Evolutionary conservation across 2,797 vertebrate species (phyloP).

Genomic region (Liparis tanakae): DNA sequence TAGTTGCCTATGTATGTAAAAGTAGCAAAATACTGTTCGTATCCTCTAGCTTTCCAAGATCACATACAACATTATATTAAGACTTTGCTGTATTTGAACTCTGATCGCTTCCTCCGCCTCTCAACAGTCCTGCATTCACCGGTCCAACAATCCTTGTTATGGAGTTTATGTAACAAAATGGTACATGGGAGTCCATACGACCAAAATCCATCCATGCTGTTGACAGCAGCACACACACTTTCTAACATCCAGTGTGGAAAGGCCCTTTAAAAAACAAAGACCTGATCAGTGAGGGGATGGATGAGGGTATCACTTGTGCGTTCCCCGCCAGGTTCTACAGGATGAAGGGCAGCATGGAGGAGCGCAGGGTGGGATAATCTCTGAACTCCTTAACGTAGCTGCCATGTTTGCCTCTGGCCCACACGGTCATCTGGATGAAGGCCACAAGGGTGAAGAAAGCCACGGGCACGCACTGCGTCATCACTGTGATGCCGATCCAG

Average conservation of each 20-base stretch:
- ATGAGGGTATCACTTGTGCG: slow-evolving; percentile 17
- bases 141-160: slow-evolving; percentile 31
- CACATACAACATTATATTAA: slow-evolving; percentile 69
- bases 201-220: slow-evolving; percentile 32
- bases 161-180: slow-evolving; percentile 22
- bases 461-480: slow-evolving; percentile 95
- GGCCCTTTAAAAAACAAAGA: neutral
- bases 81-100: slow-evolving; percentile 69
- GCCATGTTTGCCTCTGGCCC: slow-evolving; percentile 94
- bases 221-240: slow-evolving; percentile 22
- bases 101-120: slow-evolving; percentile 32
- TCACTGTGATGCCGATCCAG: slow-evolving; percentile 93
- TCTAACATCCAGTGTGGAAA: slow-evolving; percentile 36
- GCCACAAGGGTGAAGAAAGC: slow-evolving; percentile 92
- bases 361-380: slow-evolving; percentile 92
- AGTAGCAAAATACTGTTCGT: slow-evolving; percentile 54
- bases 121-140: slow-evolving; percentile 37
- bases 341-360: slow-evolving; percentile 92
- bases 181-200: slow-evolving; percentile 25
- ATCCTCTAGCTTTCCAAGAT: slow-evolving; percentile 30
- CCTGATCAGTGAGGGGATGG: slow-evolving; percentile 7
- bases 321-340: slow-evolving; percentile 74
- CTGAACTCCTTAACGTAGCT: slow-evolving; percentile 94
- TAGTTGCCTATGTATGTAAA: slow-evolving; percentile 1
- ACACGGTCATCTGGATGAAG: slow-evolving; percentile 95